Percentiles rank a stretch among this genome's conserved stretches.
Evolutionary conservation across 2,113 vertebrate species (phyloP).

Genomic region (Cryptomyrus ogoouensis): DNA sequence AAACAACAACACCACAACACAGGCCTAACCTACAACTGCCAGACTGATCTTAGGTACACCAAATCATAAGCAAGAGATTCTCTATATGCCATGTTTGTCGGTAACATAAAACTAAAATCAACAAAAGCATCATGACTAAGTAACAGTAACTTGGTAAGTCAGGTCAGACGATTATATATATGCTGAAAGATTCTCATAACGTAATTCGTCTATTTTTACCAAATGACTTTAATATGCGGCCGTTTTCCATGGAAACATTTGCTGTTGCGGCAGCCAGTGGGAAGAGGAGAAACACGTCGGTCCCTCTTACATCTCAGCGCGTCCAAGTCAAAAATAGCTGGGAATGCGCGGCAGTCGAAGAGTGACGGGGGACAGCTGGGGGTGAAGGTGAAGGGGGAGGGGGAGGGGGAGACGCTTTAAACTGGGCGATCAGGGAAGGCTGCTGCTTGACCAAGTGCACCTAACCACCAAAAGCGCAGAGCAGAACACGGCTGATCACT

Average conservation of each 20-base stretch:
- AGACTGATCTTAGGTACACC: neutral
- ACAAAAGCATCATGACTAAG: neutral
- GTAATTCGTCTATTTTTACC: conserved; percentile 1
- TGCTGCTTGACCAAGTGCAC: neutral
- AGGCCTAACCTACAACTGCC: neutral
- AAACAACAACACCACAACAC: neutral
- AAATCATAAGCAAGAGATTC: neutral
- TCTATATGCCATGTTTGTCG: neutral
- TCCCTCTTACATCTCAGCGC: neutral
- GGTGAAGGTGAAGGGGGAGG: neutral
- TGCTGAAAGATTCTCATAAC: neutral
- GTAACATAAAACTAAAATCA: neutral
- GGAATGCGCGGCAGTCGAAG: conserved; percentile 46
- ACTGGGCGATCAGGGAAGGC: conserved; percentile 31
- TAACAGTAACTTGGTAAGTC: neutral
- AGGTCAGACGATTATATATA: neutral
- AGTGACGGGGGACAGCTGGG: conserved; percentile 61
- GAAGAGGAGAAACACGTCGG: neutral
- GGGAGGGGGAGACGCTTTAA: conserved; percentile 36
- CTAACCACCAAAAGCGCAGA: neutral
- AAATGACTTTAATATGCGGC: neutral
- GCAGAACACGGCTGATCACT: neutral
- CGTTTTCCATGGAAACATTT: conserved; percentile 1
- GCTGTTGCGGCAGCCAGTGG: neutral
- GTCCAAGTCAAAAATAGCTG: conserved; percentile 40